A percentile compares a stretch with the other conserved stretches of the same genome.
phyloP scores from a whole-genome alignment of 2,797 vertebrate species.

The Channa striata region DNA sequence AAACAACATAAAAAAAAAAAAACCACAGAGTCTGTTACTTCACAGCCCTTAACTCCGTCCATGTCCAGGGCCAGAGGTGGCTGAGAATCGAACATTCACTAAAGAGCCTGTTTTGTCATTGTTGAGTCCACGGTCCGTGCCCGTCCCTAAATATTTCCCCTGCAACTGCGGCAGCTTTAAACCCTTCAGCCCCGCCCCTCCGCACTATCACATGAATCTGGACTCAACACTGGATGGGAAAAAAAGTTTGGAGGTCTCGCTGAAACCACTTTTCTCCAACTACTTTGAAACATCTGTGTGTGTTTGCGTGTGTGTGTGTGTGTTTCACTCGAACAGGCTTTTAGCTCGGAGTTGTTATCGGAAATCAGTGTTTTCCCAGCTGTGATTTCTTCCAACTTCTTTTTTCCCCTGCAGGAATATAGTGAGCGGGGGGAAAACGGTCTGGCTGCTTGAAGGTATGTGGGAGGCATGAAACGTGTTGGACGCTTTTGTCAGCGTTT shows the following conservation, averaged over 20 bases:
- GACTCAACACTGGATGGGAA: conserved; percentile 72
- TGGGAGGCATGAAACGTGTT: conserved; percentile 74
- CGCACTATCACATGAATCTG: conserved; percentile 82
- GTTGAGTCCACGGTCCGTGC: conserved; percentile 25
- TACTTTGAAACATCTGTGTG: not conserved
- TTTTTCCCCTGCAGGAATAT: conserved; percentile 66
- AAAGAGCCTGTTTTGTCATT: not conserved
- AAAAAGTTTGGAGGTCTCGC: conserved; percentile 75
- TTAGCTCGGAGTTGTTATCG: conserved; percentile 26
- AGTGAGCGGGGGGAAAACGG: conserved; percentile 49
- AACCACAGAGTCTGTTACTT: not conserved
- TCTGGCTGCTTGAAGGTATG: conserved; percentile 83
- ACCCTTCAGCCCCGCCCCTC: conserved; percentile 79
- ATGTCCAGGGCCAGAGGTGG: not conserved
- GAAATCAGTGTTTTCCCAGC: conserved; percentile 27
- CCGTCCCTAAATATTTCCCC: conserved; percentile 46
- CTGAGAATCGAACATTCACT: not conserved
- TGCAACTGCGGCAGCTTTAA: conserved; percentile 82
- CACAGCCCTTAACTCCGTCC: not conserved
- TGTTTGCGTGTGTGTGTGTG: not conserved
- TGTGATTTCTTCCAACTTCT: conserved; percentile 57
- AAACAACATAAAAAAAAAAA: too few species aligned
- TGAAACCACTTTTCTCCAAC: conserved; percentile 50
- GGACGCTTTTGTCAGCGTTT: conserved; percentile 37
- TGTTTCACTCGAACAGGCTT: not conserved